Conservation (phyloP, 2,113 vertebrate genomes). For the Sturnira hondurensis region DNA sequence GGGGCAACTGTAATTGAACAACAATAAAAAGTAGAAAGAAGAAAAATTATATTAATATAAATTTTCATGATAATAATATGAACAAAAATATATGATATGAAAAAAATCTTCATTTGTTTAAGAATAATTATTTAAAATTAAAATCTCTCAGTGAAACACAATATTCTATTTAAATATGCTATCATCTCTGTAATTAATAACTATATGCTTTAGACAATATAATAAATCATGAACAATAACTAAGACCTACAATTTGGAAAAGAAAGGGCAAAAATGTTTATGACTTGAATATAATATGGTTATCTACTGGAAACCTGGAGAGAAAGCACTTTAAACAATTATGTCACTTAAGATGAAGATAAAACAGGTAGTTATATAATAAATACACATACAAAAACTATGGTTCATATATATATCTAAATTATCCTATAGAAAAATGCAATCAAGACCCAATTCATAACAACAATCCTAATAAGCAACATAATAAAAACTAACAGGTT, state of each 20-base stretch:
- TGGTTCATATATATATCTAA: background rate
- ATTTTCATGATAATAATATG: background rate
- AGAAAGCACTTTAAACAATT: background rate
- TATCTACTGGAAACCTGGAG: background rate
- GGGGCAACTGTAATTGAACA: too few species aligned
- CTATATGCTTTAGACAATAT: background rate
- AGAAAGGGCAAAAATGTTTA: background rate
- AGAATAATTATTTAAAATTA: background rate
- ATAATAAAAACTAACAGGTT: background rate
- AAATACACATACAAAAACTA: background rate
- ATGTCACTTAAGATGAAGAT: background rate
- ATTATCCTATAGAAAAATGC: background rate
- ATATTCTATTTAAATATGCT: background rate
- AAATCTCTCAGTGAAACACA: background rate
- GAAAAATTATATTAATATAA: background rate
- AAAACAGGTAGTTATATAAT: background rate
- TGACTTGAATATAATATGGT: background rate
- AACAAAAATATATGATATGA: background rate
- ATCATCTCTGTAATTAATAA: background rate
- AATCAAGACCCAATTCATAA: background rate
- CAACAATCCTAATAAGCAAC: background rate
- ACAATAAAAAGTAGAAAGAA: too few species aligned
- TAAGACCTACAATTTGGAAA: background rate
- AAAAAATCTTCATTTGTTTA: background rate
- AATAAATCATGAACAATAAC: background rate